Base-by-base conservation (phyloP, 2,888 invertebrate species). In the Laothoe populi region DNA sequence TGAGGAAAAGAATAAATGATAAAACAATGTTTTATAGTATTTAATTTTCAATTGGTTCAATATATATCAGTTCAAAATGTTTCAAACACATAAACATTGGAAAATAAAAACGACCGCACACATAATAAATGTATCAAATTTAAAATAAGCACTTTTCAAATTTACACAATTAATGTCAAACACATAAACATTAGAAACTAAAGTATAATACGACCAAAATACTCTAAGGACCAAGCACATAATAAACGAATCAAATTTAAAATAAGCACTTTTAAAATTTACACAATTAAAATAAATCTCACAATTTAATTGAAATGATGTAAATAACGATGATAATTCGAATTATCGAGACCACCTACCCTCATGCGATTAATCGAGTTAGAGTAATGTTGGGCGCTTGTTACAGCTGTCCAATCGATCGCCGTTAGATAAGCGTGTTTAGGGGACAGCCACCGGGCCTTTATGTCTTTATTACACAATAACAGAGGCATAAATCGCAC, bases 381-480 rank as follows among this genome's bases (percentile, higher is more conserved):
- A 81, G 81, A 77, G 79, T 80, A 81, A 79, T 81, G 75, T 74
- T 72, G 74, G 76, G 74, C 31, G 77, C 73, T 77, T 72, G 77
- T 73, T 80, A 84, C 84, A 84, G 81, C 82, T 84, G 83, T 79
- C 72, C 77, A 75, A 79, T 80, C 81, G 84, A 87, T 86, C 75
- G 72, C 64, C 76, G 75, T 75, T 70, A 83, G 86, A 87, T 87
- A 86, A 85, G 76, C 78, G 78, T 79, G 81, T 84, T 81, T 81
- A 71, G 81, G 84, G 84, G 79, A 74, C 77, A 73, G 71, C 69
- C 71, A 67, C 71, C 68, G 71, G 74, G 70, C 58, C 68, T 81
- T 84, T 82, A 86, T 84, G 80, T 77, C 82, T 86, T 85, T 87
- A 87, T 87, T 84, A 81, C 75, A 72, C 75, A 75, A 80, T 82